Conservation (phyloP, 1,140 invertebrate species). For the Ceratina calcarata region DNA sequence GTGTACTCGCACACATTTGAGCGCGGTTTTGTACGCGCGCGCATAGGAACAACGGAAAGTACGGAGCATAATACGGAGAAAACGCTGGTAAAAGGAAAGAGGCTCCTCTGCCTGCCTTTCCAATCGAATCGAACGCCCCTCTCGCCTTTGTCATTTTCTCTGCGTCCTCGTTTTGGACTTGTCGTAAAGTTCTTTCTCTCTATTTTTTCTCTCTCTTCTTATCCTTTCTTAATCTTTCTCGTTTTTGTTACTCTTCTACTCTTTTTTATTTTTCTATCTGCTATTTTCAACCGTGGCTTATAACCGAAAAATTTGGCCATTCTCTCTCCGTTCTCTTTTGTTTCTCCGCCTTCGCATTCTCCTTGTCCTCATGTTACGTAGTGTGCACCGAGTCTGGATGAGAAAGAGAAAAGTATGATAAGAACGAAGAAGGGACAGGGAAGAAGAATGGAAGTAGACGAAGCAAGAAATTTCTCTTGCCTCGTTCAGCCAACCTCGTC, state of each 20-base stretch:
- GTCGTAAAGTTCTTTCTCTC: conserved; percentile 49
- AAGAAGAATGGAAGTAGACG: conserved; percentile 10
- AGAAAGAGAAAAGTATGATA: neutral
- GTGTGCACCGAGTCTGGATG: too few species aligned
- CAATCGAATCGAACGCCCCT: conserved; percentile 73
- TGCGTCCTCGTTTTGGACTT: conserved; percentile 72
- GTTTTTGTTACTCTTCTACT: conserved; percentile 13
- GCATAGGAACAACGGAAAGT: conserved; percentile 72
- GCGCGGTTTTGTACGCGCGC: conserved; percentile 5
- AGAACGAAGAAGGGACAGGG: conserved; percentile 12
- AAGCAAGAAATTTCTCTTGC: conserved; percentile 36
- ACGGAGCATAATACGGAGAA: conserved; percentile 73
- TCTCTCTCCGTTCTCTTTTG: conserved; percentile 47
- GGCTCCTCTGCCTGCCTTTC: conserved; percentile 73
- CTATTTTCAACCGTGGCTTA: conserved; percentile 45
- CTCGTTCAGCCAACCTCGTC: conserved; percentile 5
- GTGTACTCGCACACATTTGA: neutral
- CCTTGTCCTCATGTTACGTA: neutral
- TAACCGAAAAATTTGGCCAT: conserved; percentile 48
- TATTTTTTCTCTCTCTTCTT: conserved; percentile 37
- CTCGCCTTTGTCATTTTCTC: conserved; percentile 76
- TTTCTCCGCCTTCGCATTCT: neutral
- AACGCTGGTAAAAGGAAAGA: conserved; percentile 76
- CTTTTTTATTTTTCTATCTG: conserved; percentile 51
- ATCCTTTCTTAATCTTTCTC: conserved; percentile 35